phyloP scores from a whole-genome alignment of 2,113 vertebrate species.

The Ranitomeya imitator region DNA sequence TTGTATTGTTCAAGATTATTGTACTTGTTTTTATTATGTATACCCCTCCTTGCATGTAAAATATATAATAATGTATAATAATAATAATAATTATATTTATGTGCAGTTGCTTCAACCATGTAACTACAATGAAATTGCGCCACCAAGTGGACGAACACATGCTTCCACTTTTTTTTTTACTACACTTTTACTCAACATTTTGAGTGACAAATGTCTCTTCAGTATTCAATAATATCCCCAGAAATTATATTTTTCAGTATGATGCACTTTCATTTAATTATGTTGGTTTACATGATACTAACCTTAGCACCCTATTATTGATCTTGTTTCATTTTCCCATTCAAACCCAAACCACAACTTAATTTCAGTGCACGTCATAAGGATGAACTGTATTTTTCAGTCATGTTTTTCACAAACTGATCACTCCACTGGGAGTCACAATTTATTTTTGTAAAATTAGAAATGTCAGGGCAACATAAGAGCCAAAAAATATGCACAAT shows the following conservation, averaged over 20 bases:
- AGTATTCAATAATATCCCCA: neutral
- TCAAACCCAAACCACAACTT: slow-evolving; percentile 14
- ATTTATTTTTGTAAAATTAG: neutral
- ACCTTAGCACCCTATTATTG: neutral
- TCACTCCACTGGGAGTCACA: slow-evolving; percentile 11
- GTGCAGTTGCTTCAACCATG: neutral
- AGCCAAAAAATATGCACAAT: neutral
- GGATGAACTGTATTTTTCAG: neutral
- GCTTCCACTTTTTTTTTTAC: neutral
- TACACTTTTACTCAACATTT: neutral
- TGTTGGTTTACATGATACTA: neutral
- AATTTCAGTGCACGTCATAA: slow-evolving; percentile 23
- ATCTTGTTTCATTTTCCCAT: slow-evolving; percentile 13
- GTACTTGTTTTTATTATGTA: too few species aligned
- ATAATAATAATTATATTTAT: too few species aligned
- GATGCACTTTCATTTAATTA: neutral
- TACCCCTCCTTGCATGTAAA: too few species aligned
- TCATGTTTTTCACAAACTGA: neutral
- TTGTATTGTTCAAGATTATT: too few species aligned
- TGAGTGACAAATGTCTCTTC: neutral
- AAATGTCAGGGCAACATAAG: neutral
- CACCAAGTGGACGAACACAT: neutral
- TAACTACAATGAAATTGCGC: neutral
- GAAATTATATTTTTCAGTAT: neutral
- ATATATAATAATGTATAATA: too few species aligned